Conservation (phyloP, 2,888 invertebrate genomes). For the Amblyjoppa proteus region DNA sequence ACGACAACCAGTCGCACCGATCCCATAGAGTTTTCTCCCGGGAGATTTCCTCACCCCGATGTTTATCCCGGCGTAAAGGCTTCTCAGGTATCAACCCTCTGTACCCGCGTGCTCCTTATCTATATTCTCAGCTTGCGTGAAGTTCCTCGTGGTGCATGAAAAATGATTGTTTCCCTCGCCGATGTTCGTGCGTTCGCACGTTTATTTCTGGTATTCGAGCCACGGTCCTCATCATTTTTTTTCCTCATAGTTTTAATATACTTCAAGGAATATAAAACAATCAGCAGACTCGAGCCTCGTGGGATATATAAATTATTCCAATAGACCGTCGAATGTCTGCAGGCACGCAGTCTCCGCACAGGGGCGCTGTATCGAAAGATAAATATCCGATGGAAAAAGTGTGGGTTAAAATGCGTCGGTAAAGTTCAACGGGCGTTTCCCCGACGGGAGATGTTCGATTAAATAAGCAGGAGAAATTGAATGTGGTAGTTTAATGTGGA, state of each 20-base stretch:
- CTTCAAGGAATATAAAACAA: slow-evolving; percentile 6
- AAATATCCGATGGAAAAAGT: slow-evolving; percentile 6
- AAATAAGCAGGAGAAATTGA: not conserved
- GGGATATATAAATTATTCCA: not conserved
- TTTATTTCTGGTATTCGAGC: not conserved
- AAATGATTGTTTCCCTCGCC: not conserved
- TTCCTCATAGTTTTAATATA: not conserved
- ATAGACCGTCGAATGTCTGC: not conserved
- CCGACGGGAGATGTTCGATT: not conserved
- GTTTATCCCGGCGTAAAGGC: slow-evolving; percentile 39
- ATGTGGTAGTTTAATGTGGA: not conserved
- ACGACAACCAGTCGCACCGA: slow-evolving; percentile 39
- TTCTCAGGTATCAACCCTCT: slow-evolving; percentile 1
- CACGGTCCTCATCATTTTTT: not conserved
- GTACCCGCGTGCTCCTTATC: not conserved
- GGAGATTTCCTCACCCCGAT: slow-evolving; percentile 4
- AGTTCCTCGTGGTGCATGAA: not conserved
- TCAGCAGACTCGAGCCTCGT: not conserved
- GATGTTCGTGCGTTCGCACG: not conserved
- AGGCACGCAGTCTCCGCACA: not conserved
- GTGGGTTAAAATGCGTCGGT: not conserved
- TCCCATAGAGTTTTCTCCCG: slow-evolving; percentile 51
- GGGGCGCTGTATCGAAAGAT: not conserved
- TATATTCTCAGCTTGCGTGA: not conserved
- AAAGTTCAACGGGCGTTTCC: not conserved